A percentile compares a stretch with the other conserved stretches of the same genome.
These are phyloP conservation scores for Drosophila diplacantha DNA, from an alignment of 2,888 invertebrate species.

Conservation along the genomic window DNA sequence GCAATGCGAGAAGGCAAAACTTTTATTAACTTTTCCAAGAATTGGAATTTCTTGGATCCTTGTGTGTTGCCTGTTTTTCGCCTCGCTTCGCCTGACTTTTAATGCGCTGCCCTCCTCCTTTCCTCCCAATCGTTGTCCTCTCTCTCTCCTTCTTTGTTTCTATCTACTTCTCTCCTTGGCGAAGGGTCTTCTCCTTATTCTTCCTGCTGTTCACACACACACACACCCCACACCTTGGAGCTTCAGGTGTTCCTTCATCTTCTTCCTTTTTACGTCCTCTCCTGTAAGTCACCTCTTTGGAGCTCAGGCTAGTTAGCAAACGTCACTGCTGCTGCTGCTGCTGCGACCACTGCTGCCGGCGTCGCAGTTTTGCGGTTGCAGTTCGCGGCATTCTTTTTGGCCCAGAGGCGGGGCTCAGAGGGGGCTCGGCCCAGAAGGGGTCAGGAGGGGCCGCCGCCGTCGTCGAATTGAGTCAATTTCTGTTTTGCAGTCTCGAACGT, in stretches of 20 bases:
- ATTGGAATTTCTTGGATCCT: slow-evolving; percentile 72
- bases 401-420: slow-evolving; percentile 3
- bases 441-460: slow-evolving; percentile 26
- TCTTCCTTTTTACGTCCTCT: slow-evolving; percentile 49
- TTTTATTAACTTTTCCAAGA: slow-evolving; percentile 73
- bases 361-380: slow-evolving; percentile 38
- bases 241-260: slow-evolving; percentile 66
- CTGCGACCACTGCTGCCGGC: slow-evolving; percentile 1
- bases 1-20: slow-evolving; percentile 67
- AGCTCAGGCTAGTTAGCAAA: slow-evolving; percentile 61
- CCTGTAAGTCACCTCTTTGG: slow-evolving; percentile 36
- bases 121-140: slow-evolving; percentile 40
- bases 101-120: slow-evolving; percentile 46
- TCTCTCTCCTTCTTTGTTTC: slow-evolving; percentile 25
- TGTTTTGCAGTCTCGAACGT: slow-evolving; percentile 69
- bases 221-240: slow-evolving; percentile 36
- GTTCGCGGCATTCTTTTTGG: slow-evolving; percentile 54
- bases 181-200: slow-evolving; percentile 17
- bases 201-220: slow-evolving; percentile 2
- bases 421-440: not conserved
- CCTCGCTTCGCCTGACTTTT: slow-evolving; percentile 71
- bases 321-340: slow-evolving; percentile 42
- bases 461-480: slow-evolving; percentile 71
- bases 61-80: slow-evolving; percentile 52
- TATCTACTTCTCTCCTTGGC: slow-evolving; percentile 17